These are phyloP conservation scores for Hemistola chrysoprasaria DNA, from an alignment of 2,888 invertebrate genomes.

Conservation along the genomic window DNA sequence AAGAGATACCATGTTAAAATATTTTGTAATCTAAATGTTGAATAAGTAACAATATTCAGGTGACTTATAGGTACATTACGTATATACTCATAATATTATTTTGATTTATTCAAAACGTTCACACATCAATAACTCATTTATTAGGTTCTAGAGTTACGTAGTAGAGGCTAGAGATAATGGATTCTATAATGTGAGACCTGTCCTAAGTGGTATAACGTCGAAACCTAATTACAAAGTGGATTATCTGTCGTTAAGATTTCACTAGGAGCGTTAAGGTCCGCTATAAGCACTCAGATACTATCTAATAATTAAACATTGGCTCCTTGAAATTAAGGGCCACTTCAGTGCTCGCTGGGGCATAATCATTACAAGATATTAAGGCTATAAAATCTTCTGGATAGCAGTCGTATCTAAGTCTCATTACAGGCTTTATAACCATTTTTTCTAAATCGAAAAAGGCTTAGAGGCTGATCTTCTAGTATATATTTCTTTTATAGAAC, in stretches of 20 bases:
- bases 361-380: slow-evolving; percentile 11
- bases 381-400: slow-evolving; percentile 6
- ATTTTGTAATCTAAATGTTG: too few species aligned
- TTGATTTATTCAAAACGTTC: too few species aligned
- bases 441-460: slow-evolving; percentile 6
- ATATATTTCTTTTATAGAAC: too few species aligned
- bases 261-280: slow-evolving; percentile 7
- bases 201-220: slow-evolving; percentile 6
- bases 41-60: too few species aligned
- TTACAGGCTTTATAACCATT: slow-evolving; percentile 2
- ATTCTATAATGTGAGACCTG: neutral
- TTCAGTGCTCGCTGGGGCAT: slow-evolving; percentile 4
- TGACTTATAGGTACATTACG: too few species aligned
- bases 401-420: slow-evolving; percentile 3
- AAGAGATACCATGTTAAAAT: too few species aligned
- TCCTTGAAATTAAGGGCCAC: slow-evolving; percentile 18
- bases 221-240: slow-evolving; percentile 16
- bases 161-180: neutral
- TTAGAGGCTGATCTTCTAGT: slow-evolving; percentile 18
- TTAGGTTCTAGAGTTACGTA: too few species aligned
- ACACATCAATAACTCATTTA: too few species aligned
- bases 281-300: slow-evolving; percentile 24
- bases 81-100: too few species aligned
- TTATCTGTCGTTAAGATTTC: slow-evolving; percentile 17
- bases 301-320: slow-evolving; percentile 29